Evolutionary conservation across 1,140 invertebrate species (phyloP), one percentile per base, ranked within the genome.

Genomic region (Diachasma alloeum): DNA sequence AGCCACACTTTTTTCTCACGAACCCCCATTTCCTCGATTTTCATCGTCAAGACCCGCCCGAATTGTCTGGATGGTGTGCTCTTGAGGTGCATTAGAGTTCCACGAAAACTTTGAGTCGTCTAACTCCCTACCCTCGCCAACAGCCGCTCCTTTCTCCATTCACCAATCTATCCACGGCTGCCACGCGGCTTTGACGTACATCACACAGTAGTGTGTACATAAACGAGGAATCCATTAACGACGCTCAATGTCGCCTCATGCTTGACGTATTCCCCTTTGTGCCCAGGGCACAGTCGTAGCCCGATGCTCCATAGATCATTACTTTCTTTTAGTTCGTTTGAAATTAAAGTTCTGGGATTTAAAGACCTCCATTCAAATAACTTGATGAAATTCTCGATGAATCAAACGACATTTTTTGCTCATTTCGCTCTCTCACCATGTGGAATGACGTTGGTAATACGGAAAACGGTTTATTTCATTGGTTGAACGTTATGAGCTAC

Each of bases 201-300:
- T 22, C 72, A 39, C 37, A 31, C 17, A 31, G 26, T 67, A 48
- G 19, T 19, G 22, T 74, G 59, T 74, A 74, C 72, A 74, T 67
- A 74, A 74, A 67, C 59, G 72, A 26, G 59, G 24, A 74, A 74
- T 74, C 72, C 72, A 74, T 74, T 74, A 74, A 74, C 72, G 59
- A 74, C 22, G 63, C 22, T 24, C 17, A 46, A 74, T 67, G 59
- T 31, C 26, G n/a, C 19, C 22, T 26, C 37, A 24, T 26, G 39
- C 42, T 22, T 53, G 42, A 71, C 67, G 67, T 70, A 63, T 4
- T 70, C 11, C 15, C 36, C 26, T 46, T 67, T 39, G 26, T 67
- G 22, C 36, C 31, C 4, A 13, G 26, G 13, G 22, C 36, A 5
- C 19, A 13, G 11, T n/a, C 19, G 1, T n/a, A 63, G 59, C 22